Base-by-base conservation (phyloP, 1,140 invertebrate species). In the Macrotrachela quadricornifera region DNA sequence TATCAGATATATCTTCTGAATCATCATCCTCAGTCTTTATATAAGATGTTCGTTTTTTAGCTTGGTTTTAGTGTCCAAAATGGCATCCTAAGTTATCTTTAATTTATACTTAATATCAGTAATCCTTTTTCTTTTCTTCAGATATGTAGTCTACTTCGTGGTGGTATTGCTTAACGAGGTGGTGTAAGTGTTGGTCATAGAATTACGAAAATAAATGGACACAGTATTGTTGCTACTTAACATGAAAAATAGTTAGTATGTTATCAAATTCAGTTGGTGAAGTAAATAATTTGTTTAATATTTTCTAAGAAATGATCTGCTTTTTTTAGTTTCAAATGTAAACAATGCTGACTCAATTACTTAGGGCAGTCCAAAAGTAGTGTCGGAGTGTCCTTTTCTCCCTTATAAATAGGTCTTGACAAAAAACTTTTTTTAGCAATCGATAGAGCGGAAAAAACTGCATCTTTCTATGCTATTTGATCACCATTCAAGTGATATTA, bases 1-100 rank as follows among this genome's bases (percentile, higher is more conserved):
- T 97, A 96, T 73, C 94, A 30, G 21, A 8, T 30, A 30, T 2
- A 30, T 4, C 2, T 30, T 30, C 21, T 30, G 3, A 30, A 4
- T 30, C 2, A 30, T 30, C 2, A 30, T 4, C 8, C 2, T 2
- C 2, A 30, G 8, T 4, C 3, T 30, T 30, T 30, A 30, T 30
- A 4, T 30, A 8, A 30, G 8, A 30, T 30, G 2, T 30, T 30
- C 8, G 2, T 30, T 8, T 30, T 30, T 30, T 8, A 97, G 70
- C 76, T 99, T 54, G 94, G 94, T 37, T 99, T 99, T 72, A 95
- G 88, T 76, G 94, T 99, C 60, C 94, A 99, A 74, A 97, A 99
- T 71, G 94, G 94, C 63, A 91, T 97, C 67, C 85, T 91, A 72
- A 78, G 82, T 78, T n/a, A n/a, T n/a, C n/a, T n/a, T n/a, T n/a